Percentiles rank a stretch among this genome's conserved stretches.
Evolutionary conservation across 2,888 invertebrate species (phyloP).

Genomic region (Phyllotreta striolata): DNA sequence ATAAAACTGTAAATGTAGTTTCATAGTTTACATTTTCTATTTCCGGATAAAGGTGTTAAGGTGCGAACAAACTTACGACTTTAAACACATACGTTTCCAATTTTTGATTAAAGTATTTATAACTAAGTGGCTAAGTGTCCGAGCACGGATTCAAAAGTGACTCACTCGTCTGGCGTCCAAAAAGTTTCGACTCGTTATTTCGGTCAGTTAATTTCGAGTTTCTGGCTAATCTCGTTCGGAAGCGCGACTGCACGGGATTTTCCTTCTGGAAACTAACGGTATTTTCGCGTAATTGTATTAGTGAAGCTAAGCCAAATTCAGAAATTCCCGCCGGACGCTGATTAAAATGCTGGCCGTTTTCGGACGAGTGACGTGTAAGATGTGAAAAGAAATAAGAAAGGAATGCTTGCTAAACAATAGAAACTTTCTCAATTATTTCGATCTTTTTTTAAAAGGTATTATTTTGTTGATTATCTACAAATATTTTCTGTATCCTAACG

Average conservation of each 20-base stretch:
- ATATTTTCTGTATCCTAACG: too few relatives aligned
- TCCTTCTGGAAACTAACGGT: constrained; percentile 22
- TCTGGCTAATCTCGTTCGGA: constrained; percentile 37
- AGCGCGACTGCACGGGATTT: constrained; percentile 28
- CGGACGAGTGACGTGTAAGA: neutral
- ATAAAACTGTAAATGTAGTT: neutral
- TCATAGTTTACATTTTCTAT: constrained; percentile 3
- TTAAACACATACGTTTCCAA: constrained; percentile 14
- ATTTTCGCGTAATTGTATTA: constrained; percentile 29
- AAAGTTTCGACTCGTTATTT: constrained; percentile 40
- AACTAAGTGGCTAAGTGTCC: constrained; percentile 36
- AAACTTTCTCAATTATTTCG: too few relatives aligned
- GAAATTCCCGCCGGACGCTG: constrained; percentile 4
- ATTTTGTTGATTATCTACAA: too few relatives aligned
- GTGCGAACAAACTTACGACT: constrained; percentile 1
- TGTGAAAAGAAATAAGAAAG: too few relatives aligned
- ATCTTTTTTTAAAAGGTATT: too few relatives aligned
- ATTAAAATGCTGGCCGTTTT: neutral
- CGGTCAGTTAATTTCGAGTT: constrained; percentile 42
- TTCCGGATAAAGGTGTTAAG: neutral
- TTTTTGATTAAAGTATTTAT: constrained; percentile 36
- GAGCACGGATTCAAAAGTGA: constrained; percentile 17
- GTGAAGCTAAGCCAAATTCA: constrained; percentile 20
- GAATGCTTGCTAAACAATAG: too few relatives aligned
- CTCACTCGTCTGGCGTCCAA: constrained; percentile 13